Conservation (phyloP, 2,113 vertebrate species). For the Hippocampus zosterae region DNA sequence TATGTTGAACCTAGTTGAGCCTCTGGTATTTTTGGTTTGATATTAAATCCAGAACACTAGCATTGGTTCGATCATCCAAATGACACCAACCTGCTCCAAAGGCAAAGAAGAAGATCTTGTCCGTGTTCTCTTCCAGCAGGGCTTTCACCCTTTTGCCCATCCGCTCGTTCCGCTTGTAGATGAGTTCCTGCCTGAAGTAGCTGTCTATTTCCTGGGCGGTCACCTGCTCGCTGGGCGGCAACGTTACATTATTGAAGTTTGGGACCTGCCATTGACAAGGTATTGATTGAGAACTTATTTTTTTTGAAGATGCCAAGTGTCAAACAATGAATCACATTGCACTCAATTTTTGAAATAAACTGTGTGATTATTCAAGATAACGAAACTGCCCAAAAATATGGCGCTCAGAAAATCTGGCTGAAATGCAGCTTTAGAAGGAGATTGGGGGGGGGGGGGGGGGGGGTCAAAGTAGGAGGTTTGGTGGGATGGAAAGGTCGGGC, state of each 20-base stretch:
- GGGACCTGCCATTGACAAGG: slow-evolving; percentile 69
- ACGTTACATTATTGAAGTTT: slow-evolving; percentile 81
- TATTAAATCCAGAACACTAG: too few species aligned
- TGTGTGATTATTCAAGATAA: not conserved
- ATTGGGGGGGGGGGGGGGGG: not conserved
- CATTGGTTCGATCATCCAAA: not conserved
- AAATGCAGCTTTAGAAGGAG: slow-evolving; percentile 4
- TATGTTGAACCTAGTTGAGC: too few species aligned
- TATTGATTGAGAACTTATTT: not conserved
- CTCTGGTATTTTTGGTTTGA: too few species aligned
- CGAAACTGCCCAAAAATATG: not conserved
- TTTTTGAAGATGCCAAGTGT: not conserved
- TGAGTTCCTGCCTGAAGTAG: slow-evolving; percentile 84
- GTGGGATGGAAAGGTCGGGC: slow-evolving; percentile 16
- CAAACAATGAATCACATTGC: not conserved
- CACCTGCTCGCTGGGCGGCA: slow-evolving; percentile 76
- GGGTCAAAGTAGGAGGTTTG: not conserved
- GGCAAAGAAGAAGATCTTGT: slow-evolving; percentile 88
- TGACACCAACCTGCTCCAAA: slow-evolving; percentile 83
- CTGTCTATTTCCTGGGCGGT: slow-evolving; percentile 85
- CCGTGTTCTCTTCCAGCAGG: slow-evolving; percentile 77
- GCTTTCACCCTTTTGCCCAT: slow-evolving; percentile 80
- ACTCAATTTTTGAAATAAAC: not conserved
- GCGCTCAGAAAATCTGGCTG: not conserved
- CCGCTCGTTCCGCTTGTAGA: slow-evolving; percentile 84